Evolutionary conservation across 2,888 invertebrate species (phyloP).

Genomic region (Choreutis nemorana): DNA sequence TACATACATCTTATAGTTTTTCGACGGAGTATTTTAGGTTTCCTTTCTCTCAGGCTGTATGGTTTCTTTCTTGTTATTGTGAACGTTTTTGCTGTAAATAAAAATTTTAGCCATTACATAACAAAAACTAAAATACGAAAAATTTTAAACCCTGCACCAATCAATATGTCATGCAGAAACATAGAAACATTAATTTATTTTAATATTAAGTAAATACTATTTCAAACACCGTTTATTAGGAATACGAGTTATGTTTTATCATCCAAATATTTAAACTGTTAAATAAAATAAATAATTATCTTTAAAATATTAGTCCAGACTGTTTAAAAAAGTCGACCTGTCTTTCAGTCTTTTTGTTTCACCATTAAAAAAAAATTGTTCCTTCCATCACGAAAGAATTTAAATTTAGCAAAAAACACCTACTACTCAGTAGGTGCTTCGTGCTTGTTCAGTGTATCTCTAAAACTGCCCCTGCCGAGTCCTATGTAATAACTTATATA

Average conservation of each 20-base stretch:
- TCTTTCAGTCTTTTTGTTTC: too few relatives aligned
- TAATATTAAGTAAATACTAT: neutral
- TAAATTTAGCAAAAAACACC: too few relatives aligned
- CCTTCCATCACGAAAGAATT: too few relatives aligned
- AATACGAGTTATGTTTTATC: neutral
- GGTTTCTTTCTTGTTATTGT: slow-evolving; percentile 59
- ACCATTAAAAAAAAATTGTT: too few relatives aligned
- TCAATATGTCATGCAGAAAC: too few relatives aligned
- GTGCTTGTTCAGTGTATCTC: too few relatives aligned
- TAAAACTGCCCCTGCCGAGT: too few relatives aligned
- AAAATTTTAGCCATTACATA: neutral
- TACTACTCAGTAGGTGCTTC: too few relatives aligned
- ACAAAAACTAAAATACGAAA: slow-evolving; percentile 3
- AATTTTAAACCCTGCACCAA: slow-evolving; percentile 3
- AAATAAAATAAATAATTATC: too few relatives aligned
- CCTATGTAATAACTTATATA: too few relatives aligned
- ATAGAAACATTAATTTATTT: neutral
- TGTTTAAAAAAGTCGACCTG: too few relatives aligned
- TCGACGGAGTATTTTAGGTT: slow-evolving; percentile 55
- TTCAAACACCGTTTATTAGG: neutral
- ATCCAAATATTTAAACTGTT: neutral
- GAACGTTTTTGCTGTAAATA: slow-evolving; percentile 48
- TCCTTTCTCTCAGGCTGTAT: slow-evolving; percentile 54
- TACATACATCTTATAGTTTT: slow-evolving; percentile 57
- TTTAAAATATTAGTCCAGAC: too few relatives aligned